Evolutionary conservation across 2,888 invertebrate genomes (phyloP).

Genomic region (Drosophila flavopinicola): DNA sequence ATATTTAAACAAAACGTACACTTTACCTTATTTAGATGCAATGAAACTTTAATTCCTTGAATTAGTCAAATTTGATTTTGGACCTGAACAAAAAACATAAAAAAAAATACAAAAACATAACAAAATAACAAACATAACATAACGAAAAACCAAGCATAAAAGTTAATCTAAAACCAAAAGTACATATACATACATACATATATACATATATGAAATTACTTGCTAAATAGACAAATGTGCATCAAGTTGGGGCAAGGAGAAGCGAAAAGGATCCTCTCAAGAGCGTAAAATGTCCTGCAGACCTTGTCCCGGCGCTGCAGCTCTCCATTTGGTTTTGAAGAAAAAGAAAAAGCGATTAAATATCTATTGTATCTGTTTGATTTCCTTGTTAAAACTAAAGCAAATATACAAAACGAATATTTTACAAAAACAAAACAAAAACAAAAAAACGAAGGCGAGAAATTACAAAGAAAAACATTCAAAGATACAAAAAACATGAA

Average conservation of each 20-base stretch:
- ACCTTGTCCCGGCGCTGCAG: conserved; percentile 18
- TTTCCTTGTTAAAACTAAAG: conserved; percentile 77
- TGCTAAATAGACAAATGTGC: conserved; percentile 62
- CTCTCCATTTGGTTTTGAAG: conserved; percentile 63
- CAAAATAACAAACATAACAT: conserved; percentile 16
- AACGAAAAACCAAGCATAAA: conserved; percentile 35
- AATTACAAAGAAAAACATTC: conserved; percentile 76
- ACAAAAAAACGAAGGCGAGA: conserved; percentile 58
- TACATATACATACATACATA: conserved; percentile 37
- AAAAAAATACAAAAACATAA: conserved; percentile 25
- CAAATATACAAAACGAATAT: conserved; percentile 72
- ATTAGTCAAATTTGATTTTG: conserved; percentile 83
- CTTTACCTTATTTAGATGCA: conserved; percentile 79
- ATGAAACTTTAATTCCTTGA: conserved; percentile 83
- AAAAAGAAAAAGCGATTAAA: conserved; percentile 24
- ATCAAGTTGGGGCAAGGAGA: conserved; percentile 17
- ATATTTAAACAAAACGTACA: conserved; percentile 75
- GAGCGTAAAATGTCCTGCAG: conserved; percentile 15
- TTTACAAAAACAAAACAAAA: conserved; percentile 49
- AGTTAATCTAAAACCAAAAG: conserved; percentile 46
- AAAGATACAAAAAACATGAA: conserved; percentile 82
- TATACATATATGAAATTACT: conserved; percentile 32
- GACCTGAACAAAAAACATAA: conserved; percentile 75
- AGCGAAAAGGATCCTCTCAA: conserved; percentile 3
- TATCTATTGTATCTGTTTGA: conserved; percentile 73